Evolutionary conservation across 2,888 invertebrate species (phyloP), one percentile per base, ranked within the genome.

Genomic region (Agapetus fuscipes): DNA sequence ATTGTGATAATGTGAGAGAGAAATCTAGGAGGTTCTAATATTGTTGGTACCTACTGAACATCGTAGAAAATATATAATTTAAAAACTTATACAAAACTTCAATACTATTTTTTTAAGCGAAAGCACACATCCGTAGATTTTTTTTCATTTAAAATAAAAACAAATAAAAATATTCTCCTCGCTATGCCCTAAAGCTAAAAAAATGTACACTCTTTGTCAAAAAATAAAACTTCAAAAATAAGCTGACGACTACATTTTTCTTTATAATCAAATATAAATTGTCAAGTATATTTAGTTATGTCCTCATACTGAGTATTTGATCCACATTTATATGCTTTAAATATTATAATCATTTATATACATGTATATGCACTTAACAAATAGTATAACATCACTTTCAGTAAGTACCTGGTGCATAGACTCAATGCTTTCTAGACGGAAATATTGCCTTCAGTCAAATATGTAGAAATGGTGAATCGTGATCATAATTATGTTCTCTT

Each of bases 101-200:
- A 20, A 9, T 20, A 20, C 4, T 20, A 4, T 20, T 6, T n/a
- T 6, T 6, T 20, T 26, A 34, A 34, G 34, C 34, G 34, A 26
- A 34, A 34, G 34, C 34, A 34, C 34, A 34, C 34, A 34, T 34
- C 34, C 34, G 34, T 34, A 16, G 26, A 26, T 34, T 34, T 26
- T 27, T 34, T 16, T 26, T 26, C 26, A 34, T 34, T 34, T 9
- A 4, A 20, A 4, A 20, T 20, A 6, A 6, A 20, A 4, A 6
- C 9, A 9, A 20, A 20, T 9, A 20, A 20, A 20, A 20, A 20
- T 20, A 20, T 6, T 9, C 9, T 20, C 20, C 20, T 6, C 9
- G 9, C 4, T 4, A 20, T 6, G 20, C 4, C 9, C 20, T 20
- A 6, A 20, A 4, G 9, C 9, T 20, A 20, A 20, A 20, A 6